Percentiles rank a stretch among this genome's conserved stretches.
phyloP scores from a whole-genome alignment of 1,140 invertebrate genomes.

The Hetaerina americana region DNA sequence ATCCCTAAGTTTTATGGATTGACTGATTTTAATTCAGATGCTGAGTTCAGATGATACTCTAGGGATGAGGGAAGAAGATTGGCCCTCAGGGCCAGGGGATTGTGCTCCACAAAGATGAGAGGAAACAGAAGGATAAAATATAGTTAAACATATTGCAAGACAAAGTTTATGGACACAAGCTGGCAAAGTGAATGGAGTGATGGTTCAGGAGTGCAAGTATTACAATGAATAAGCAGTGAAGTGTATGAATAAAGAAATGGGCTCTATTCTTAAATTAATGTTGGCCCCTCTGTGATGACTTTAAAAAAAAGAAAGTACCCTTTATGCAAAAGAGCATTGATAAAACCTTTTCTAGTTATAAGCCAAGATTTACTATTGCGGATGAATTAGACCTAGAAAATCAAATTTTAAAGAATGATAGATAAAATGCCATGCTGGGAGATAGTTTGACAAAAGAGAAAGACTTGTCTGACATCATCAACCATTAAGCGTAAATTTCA shows the following conservation, averaged over 20 bases:
- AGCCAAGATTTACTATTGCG: background rate
- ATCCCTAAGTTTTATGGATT: conserved; percentile 2
- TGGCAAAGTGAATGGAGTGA: background rate
- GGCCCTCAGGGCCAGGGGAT: no score
- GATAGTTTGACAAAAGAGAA: background rate
- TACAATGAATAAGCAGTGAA: background rate
- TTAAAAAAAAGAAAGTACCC: background rate
- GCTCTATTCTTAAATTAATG: background rate
- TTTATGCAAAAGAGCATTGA: background rate
- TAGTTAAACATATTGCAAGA: background rate
- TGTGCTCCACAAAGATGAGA: background rate
- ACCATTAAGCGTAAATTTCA: background rate
- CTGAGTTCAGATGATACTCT: no score
- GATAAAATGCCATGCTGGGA: background rate
- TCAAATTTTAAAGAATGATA: background rate
- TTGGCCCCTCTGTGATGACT: background rate
- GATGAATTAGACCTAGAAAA: background rate
- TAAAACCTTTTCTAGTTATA: background rate
- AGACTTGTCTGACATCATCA: background rate
- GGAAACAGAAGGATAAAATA: background rate
- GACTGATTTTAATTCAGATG: background rate
- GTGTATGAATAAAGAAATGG: background rate
- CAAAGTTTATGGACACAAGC: background rate
- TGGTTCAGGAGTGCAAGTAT: background rate
- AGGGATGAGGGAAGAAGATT: no score